A percentile compares a stretch with the other conserved stretches of the same genome.
These are phyloP conservation scores for Eurytoma californica DNA, from an alignment of 2,888 invertebrate species.

Conservation along the genomic window DNA sequence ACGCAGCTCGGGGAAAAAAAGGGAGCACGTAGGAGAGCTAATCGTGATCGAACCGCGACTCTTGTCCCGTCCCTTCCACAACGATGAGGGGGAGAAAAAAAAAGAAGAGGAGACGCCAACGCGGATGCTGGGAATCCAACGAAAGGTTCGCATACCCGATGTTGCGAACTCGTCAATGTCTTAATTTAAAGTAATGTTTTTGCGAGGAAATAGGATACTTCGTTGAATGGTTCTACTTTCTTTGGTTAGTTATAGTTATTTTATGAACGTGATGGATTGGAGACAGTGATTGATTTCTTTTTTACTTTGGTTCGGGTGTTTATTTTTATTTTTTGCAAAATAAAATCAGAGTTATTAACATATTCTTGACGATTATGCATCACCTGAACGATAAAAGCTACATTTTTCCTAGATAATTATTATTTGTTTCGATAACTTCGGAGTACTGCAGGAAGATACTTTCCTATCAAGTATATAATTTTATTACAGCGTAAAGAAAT, in stretches of 20 bases:
- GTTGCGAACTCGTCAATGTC: not conserved
- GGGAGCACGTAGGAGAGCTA: constrained; percentile 16
- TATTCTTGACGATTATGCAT: too few relatives aligned
- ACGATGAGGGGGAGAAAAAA: not conserved
- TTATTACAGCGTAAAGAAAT: too few relatives aligned
- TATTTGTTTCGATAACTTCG: too few relatives aligned
- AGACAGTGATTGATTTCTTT: not conserved
- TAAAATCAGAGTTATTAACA: too few relatives aligned
- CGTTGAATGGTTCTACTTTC: not conserved
- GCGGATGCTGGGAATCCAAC: not conserved
- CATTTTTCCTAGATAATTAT: too few relatives aligned
- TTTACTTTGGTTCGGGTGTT: too few relatives aligned
- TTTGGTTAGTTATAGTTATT: too few relatives aligned
- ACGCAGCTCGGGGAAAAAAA: constrained; percentile 5
- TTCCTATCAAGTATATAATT: too few relatives aligned
- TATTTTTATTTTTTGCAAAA: too few relatives aligned
- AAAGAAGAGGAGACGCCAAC: constrained; percentile 2
- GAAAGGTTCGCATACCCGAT: not conserved
- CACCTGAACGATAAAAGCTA: too few relatives aligned
- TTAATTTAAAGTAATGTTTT: not conserved
- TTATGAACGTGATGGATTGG: too few relatives aligned
- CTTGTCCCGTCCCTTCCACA: not conserved
- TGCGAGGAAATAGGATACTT: not conserved
- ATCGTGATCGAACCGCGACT: constrained; percentile 29
- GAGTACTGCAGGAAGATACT: too few relatives aligned